Evolutionary conservation across 2,888 invertebrate species (phyloP), one percentile per base, ranked within the genome.

Genomic region (Coleophora flavipennella): DNA sequence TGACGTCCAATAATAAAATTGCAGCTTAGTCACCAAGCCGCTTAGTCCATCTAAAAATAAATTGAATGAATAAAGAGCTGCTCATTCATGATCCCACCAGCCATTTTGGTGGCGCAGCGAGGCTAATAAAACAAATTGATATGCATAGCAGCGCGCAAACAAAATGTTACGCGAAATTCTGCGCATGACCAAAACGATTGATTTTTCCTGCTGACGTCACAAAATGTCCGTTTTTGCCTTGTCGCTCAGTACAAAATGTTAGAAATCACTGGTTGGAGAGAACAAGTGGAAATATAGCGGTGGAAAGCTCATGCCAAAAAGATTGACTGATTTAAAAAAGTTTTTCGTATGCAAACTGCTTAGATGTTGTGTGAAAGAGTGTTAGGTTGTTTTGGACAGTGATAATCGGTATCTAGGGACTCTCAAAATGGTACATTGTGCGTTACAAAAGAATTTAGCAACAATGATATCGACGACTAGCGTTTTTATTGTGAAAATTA

Each of bases 231-330:
- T 20, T 6, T 20, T 20, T 20, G 3, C 20, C 41, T 3, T 20
- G 20, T 20, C 20, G 20, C 20, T 20, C 20, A 20, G 20, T 20
- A 20, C 6, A 20, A 20, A 20, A 20, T 31, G 31, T 11, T 31
- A 31, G 31, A 31, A 10, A 31, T 10, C n/a, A 11, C 10, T 31
- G 31, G 31, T 3, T 11, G n/a, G 11, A 11, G 3, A 31, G 31
- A n/a, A 31, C 31, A 31, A 10, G 11, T 10, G 31, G 10, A 77
- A 79, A 50, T 80, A 80, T 81, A 70, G 76, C 53, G 62, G 65
- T 64, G 55, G 20, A 20, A 20, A 20, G 20, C 20, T 20, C 20
- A 20, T 20, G 20, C 53, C 59, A 58, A 56, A 56, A 49, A 51
- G 20, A 20, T 20, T 20, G 20, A 20, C 20, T 20, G 20, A 20